Conservation (phyloP, 2,113 vertebrate genomes). For the Pelodiscus sinensis region DNA sequence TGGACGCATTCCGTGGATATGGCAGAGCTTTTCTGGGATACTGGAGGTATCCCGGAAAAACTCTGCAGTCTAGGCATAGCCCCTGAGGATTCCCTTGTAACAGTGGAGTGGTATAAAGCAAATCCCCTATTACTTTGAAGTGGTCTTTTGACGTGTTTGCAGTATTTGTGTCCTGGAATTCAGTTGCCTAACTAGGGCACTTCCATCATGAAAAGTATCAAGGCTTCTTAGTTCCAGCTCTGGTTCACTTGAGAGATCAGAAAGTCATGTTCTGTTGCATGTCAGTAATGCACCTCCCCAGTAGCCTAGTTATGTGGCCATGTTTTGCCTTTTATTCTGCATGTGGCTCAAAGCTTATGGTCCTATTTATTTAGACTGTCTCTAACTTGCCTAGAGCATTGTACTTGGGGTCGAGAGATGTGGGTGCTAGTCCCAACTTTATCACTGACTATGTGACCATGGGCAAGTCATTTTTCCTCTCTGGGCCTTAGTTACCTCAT, state of each 20-base stretch:
- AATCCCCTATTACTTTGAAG: not conserved
- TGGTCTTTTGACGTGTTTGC: not conserved
- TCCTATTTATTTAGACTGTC: not conserved
- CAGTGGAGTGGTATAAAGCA: not conserved
- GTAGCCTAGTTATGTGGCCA: not conserved
- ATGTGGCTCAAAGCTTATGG: not conserved
- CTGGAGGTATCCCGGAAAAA: no score
- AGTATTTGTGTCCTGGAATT: not conserved
- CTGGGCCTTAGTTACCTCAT: not conserved
- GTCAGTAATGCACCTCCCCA: not conserved
- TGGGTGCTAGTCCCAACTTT: not conserved
- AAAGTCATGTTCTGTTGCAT: not conserved
- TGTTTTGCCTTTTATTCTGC: not conserved
- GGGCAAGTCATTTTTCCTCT: fast-evolving
- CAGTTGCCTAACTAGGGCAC: not conserved
- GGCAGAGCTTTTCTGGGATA: no score
- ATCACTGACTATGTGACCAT: fast-evolving
- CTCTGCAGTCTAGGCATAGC: no score
- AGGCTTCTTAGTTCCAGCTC: not conserved
- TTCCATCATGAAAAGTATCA: not conserved
- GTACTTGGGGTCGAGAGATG: not conserved
- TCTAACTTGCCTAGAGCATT: not conserved
- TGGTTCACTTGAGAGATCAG: not conserved
- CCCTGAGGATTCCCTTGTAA: not conserved
- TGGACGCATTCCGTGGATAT: no score